Evolutionary conservation across 2,888 invertebrate genomes (phyloP), one percentile per base, ranked within the genome.

Genomic region (Drepana falcataria): DNA sequence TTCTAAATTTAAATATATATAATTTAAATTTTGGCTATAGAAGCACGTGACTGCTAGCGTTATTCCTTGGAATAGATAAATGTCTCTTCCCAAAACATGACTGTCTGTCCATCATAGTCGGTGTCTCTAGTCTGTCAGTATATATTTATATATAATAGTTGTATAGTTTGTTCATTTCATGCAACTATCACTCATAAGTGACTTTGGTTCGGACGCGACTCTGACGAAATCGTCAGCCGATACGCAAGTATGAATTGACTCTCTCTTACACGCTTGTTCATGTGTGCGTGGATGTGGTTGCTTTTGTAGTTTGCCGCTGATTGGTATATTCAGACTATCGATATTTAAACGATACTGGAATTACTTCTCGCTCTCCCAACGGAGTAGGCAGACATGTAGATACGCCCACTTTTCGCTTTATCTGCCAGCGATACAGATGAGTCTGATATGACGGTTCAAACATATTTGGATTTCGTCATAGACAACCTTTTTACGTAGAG

Each of bases 151-250:
- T 86, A 83, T 88, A 86, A 87, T 85, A 87, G 88, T 81, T 84
- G 83, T 85, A 86, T 88, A 91, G 90, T 91, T 91, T 90, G 90
- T 91, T 83, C 89, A 91, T 90, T 91, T 91, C 90, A 91, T 91
- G 90, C 90, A 90, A 89, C 90, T 91, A 71, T 89, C 90, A 79
- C 85, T 91, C 77, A 88, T 91, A 88, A 89, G 83, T 85, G 90
- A 91, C 83, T 84, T 84, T 79, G 87, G 83, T 68, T 86, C 90
- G 86, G 90, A 90, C 79, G 84, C 83, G 75, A 81, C 86, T 65
- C 79, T 85, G 78, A 87, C 89, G 77, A 90, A 90, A 80, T 87
- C 90, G 76, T 85, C 90, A 72, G 86, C 81, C 75, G 89, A 89
- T 74, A 85, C 89, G 79, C 90, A 90, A 90, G 90, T 90, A 90